Conservation (phyloP, 2,113 vertebrate species). For the Lophius piscatorius region DNA sequence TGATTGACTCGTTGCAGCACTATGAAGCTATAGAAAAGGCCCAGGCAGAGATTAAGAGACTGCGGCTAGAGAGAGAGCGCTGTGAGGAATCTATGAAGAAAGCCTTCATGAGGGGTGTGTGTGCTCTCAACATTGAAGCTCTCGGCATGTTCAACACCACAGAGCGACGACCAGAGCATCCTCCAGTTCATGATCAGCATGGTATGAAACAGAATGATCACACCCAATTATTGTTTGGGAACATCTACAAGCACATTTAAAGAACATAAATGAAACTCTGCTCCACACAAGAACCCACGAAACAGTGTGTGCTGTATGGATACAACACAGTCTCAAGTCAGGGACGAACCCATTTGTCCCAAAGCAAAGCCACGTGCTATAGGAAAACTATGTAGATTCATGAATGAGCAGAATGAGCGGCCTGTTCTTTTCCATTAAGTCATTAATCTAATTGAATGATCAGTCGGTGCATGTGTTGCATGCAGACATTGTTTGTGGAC, state of each 20-base stretch:
- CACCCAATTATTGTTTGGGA: neutral
- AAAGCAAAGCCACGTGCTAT: constrained; percentile 20
- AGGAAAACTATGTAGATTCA: constrained; percentile 23
- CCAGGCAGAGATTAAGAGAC: constrained; percentile 85
- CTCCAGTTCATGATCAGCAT: constrained; percentile 45
- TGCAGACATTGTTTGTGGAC: too few species aligned
- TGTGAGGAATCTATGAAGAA: constrained; percentile 95
- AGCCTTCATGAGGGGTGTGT: constrained; percentile 96
- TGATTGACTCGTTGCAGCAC: constrained; percentile 39
- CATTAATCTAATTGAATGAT: constrained; percentile 23
- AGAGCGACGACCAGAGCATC: constrained; percentile 67
- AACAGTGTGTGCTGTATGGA: constrained; percentile 26
- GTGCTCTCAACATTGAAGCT: constrained; percentile 94
- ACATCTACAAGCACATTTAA: neutral
- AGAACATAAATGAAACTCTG: neutral
- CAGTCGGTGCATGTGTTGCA: constrained; percentile 13
- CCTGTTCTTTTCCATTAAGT: constrained; percentile 15
- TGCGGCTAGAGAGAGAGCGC: constrained; percentile 86
- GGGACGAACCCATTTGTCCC: too few species aligned
- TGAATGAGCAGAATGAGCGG: constrained; percentile 10
- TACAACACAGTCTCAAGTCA: too few species aligned
- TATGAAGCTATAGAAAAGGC: constrained; percentile 79
- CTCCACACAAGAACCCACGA: neutral
- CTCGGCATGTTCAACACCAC: constrained; percentile 89
- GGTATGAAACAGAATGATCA: constrained; percentile 48